Percentiles rank a stretch among this genome's conserved stretches.
phyloP scores from a whole-genome alignment of 2,797 vertebrate genomes.

The Rhinoraja longicauda region DNA sequence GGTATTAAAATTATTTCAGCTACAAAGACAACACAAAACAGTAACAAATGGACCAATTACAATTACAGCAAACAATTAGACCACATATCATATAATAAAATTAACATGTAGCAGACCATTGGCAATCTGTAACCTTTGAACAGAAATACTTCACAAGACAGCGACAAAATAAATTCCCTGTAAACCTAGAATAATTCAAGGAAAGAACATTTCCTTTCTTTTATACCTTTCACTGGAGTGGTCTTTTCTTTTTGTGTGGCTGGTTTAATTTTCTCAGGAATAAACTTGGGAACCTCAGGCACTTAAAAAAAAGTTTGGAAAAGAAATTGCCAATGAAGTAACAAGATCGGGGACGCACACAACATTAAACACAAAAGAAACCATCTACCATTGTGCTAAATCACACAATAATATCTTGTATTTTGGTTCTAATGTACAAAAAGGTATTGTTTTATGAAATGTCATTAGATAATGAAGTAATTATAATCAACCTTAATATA shows the following conservation, averaged over 20 bases:
- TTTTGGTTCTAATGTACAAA: not conserved
- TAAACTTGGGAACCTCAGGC: slow-evolving; percentile 38
- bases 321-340: no score
- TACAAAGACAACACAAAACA: no score
- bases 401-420: slow-evolving; percentile 17
- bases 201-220: slow-evolving; percentile 39
- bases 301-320: not conserved
- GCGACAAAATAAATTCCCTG: no score
- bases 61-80: no score
- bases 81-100: no score
- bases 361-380: not conserved
- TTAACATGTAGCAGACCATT: no score
- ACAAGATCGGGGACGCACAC: no score
- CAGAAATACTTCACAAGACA: no score
- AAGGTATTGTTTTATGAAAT: not conserved
- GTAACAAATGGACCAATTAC: no score
- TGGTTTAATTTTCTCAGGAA: slow-evolving; percentile 53
- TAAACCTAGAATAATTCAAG: no score
- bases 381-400: not conserved
- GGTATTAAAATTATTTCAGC: no score
- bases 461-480: not conserved
- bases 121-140: no score
- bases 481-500: not conserved
- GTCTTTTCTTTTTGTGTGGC: slow-evolving; percentile 50
- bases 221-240: slow-evolving; percentile 71